Evolutionary conservation across 2,888 invertebrate genomes (phyloP).

Genomic region (Perdita meconis): DNA sequence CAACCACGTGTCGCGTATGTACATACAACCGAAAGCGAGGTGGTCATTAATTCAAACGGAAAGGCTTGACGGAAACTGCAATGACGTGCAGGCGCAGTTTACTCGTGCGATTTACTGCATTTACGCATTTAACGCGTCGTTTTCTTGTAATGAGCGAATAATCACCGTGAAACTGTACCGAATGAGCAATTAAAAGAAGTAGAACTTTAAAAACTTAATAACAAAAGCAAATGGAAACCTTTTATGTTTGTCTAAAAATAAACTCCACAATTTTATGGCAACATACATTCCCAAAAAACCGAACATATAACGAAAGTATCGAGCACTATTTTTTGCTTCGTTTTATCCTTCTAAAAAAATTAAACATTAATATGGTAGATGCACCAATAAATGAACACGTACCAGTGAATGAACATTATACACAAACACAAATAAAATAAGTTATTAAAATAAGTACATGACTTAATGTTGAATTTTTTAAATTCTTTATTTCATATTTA

Average conservation of each 20-base stretch:
- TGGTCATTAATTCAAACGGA: conserved; percentile 34
- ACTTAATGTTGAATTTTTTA: no score
- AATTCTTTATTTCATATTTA: no score
- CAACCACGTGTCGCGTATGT: conserved; percentile 24
- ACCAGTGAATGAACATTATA: no score
- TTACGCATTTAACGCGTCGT: conserved; percentile 23
- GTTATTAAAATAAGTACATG: no score
- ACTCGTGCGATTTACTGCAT: conserved; percentile 25
- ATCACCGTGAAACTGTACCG: conserved; percentile 24
- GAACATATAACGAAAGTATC: no score
- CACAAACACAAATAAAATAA: no score
- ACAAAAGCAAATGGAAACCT: not conserved
- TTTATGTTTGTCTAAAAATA: not conserved
- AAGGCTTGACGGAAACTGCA: conserved; percentile 31
- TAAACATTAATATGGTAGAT: no score
- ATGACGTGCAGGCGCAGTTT: conserved; percentile 15
- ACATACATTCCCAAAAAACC: no score
- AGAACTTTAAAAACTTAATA: conserved; percentile 12
- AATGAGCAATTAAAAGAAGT: conserved; percentile 40
- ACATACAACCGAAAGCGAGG: conserved; percentile 21
- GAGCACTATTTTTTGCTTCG: no score
- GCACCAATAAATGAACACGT: no score
- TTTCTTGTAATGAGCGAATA: conserved; percentile 41
- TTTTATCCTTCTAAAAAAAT: no score
- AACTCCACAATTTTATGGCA: not conserved